Evolutionary conservation across 2,797 vertebrate genomes (phyloP).

Genomic region (Cuculus canorus): DNA sequence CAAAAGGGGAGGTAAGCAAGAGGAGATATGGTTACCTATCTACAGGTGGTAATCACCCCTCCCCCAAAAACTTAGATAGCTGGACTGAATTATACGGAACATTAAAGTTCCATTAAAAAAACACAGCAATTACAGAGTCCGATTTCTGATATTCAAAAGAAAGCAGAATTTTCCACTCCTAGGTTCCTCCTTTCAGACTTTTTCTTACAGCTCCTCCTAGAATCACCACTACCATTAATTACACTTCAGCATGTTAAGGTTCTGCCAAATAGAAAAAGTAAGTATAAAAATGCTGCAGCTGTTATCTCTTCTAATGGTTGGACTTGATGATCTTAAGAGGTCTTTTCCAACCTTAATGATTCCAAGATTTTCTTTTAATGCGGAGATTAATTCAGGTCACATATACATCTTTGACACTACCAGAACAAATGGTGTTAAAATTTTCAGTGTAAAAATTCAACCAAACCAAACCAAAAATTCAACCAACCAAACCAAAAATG

Average conservation of each 20-base stretch:
- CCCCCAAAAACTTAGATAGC: background rate
- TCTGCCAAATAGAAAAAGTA: background rate
- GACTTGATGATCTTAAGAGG: too few relatives aligned
- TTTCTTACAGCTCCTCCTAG: background rate
- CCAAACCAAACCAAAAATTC: background rate
- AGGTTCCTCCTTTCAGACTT: background rate
- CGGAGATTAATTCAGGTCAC: background rate
- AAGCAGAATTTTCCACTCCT: background rate
- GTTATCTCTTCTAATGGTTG: background rate
- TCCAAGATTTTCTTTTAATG: background rate
- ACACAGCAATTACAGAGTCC: background rate
- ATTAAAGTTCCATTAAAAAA: background rate
- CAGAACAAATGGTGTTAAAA: background rate
- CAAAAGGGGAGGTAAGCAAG: constrained; percentile 55
- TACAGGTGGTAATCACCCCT: background rate
- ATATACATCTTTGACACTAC: background rate
- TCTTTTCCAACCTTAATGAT: too few relatives aligned
- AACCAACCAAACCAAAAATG: background rate
- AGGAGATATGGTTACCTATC: constrained; percentile 37
- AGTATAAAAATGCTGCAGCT: background rate
- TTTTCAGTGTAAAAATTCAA: background rate
- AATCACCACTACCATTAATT: background rate
- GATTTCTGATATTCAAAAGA: background rate
- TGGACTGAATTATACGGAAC: background rate
- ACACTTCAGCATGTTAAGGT: background rate